Evolutionary conservation across 1,140 invertebrate genomes (phyloP), one percentile per base, ranked within the genome.

Genomic region (Hylaeus anthracinus): DNA sequence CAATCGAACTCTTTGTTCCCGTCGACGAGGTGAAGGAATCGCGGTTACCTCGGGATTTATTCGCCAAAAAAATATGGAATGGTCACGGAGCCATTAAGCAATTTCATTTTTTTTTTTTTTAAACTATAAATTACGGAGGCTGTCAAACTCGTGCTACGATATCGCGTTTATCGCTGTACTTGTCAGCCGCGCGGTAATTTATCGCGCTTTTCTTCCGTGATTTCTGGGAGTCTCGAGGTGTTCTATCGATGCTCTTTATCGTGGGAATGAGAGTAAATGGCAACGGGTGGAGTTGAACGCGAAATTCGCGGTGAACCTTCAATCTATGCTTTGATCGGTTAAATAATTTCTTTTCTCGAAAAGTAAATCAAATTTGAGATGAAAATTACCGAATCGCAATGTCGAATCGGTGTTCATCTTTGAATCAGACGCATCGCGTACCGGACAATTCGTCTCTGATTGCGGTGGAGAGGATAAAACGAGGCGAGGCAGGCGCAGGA

Each of bases 401-500:
- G 55, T 3, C 26, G 12, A 56, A 15, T 56, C 55, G 4, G 55
- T 15, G 4, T 10, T 3, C 45, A 67, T 26, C 45, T 4, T 37
- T 6, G n/a, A 51, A 48, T n/a, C 45, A 51, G 65, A 37, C 45
- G 45, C 9, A 15, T 37, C 8, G 2, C 4, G 45, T 43, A 5
- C 45, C 4, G 9, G n/a, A 43, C 60, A 39, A 41, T 41, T 37
- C 0, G 43, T 76, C 58, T 14, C 65, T 56, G 74, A 76, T 76
- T 45, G 26, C 41, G 37, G 12, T 41, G 51, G 9, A n/a, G n/a
- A 71, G 77, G 53, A 51, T 45, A 53, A 70, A 77, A 81, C 56
- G 66, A 74, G 53, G 78, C 41, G 78, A 48, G 48, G 48, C 61
- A 41, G 70, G 71, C 55, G 39, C 41, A 48, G 10, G 56, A 65